A percentile compares a stretch with the other conserved stretches of the same genome.
phyloP scores from a whole-genome alignment of 1,140 invertebrate species.

The Maniola jurtina region DNA sequence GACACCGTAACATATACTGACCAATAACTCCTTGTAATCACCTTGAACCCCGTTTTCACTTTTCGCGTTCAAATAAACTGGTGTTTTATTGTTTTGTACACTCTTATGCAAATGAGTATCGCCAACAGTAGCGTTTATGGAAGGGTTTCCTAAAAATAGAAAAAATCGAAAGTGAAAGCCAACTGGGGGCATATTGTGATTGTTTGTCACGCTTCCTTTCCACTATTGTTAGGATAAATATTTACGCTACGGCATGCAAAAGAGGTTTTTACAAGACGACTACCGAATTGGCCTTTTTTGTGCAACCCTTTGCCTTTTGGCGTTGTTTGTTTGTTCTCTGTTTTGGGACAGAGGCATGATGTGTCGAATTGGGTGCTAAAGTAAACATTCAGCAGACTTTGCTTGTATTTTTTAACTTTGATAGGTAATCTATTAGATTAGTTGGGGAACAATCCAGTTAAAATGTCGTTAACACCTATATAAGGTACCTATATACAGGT shows the following conservation, averaged over 20 bases:
- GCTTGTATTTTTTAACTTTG: neutral
- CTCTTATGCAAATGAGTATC: conserved; percentile 72
- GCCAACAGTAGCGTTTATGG: conserved; percentile 69
- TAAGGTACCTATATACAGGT: too few species aligned
- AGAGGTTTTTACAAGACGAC: conserved; percentile 68
- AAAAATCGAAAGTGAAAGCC: conserved; percentile 74
- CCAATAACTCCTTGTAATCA: conserved; percentile 41
- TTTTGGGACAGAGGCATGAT: conserved; percentile 43
- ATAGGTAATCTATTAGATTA: too few species aligned
- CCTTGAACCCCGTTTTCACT: conserved; percentile 74
- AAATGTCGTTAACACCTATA: too few species aligned
- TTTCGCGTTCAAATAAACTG: conserved; percentile 69
- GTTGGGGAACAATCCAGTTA: too few species aligned
- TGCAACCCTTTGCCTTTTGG: conserved; percentile 63
- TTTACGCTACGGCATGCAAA: conserved; percentile 74
- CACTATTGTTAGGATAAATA: conserved; percentile 67
- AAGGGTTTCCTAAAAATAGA: conserved; percentile 67
- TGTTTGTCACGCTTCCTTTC: conserved; percentile 59
- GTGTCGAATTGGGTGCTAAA: conserved; percentile 51
- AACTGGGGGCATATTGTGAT: conserved; percentile 65
- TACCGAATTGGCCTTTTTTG: conserved; percentile 71
- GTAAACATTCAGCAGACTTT: conserved; percentile 4
- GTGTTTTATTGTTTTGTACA: conserved; percentile 67
- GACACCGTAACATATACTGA: conserved; percentile 62
- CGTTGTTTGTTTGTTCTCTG: conserved; percentile 55